Percentiles rank a stretch among this genome's conserved stretches.
phyloP scores from a whole-genome alignment of 2,113 vertebrate species.

The Carassius carassius region DNA sequence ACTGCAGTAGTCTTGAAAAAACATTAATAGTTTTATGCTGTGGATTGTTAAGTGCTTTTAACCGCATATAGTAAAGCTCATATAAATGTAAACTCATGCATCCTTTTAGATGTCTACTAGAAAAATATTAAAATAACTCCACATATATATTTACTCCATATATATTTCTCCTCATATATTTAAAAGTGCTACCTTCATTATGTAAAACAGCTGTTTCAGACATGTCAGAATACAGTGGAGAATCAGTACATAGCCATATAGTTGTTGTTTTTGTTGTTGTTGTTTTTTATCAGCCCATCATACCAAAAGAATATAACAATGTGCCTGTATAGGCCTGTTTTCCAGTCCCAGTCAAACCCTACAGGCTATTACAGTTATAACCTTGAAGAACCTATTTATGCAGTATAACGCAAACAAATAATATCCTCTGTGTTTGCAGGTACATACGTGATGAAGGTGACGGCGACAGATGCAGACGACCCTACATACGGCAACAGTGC shows the following conservation, averaged over 20 bases:
- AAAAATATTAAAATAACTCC: no score
- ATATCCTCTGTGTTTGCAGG: slow-evolving; percentile 73
- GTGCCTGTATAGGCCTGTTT: not conserved
- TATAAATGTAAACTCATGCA: no score
- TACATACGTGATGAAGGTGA: slow-evolving; percentile 94
- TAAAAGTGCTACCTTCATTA: slow-evolving; percentile 7
- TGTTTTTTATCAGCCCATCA: not conserved
- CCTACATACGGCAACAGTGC: slow-evolving; percentile 98
- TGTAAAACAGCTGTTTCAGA: slow-evolving; percentile 3
- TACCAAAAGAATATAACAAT: not conserved
- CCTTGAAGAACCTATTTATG: not conserved
- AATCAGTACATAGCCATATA: not conserved
- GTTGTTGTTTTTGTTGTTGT: not conserved
- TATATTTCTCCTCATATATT: not conserved
- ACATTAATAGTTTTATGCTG: no score
- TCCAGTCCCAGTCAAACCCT: not conserved
- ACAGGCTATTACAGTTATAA: not conserved
- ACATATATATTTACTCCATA: no score
- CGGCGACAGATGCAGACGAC: slow-evolving; percentile 95
- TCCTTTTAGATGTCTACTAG: no score
- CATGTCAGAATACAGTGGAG: not conserved
- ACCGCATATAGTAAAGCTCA: no score
- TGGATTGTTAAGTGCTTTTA: no score
- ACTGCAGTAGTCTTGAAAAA: no score
- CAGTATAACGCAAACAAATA: slow-evolving; percentile 17